A percentile compares a stretch with the other conserved stretches of the same genome.
phyloP scores from a whole-genome alignment of 2,797 vertebrate genomes.

The Phataginus tricuspis region DNA sequence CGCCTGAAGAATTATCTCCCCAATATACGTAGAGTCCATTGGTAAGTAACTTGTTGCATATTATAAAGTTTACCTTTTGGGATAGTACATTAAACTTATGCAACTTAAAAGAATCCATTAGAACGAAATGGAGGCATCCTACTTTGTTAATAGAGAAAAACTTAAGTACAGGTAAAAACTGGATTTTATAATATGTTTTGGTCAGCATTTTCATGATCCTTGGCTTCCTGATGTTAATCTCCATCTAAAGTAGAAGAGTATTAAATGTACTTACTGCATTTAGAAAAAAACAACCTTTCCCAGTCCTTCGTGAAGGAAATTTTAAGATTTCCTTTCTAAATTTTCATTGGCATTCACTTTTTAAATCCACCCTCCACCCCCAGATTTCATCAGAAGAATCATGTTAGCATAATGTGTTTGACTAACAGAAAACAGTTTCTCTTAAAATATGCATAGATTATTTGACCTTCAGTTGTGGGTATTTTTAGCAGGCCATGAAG shows the following conservation, averaged over 20 bases:
- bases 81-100: neutral
- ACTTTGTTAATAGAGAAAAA: neutral
- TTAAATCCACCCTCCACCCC: neutral
- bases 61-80: neutral
- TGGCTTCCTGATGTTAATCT: neutral
- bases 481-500: neutral
- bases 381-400: neutral
- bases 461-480: constrained; percentile 50
- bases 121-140: neutral
- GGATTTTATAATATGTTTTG: neutral
- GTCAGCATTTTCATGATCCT: neutral
- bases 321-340: neutral
- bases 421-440: constrained; percentile 52
- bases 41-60: neutral
- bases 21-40: neutral
- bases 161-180: neutral
- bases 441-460: neutral
- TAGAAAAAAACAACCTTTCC: constrained; percentile 40
- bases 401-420: constrained; percentile 14
- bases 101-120: neutral
- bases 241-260: neutral
- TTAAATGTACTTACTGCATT: neutral
- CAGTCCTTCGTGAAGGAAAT: neutral
- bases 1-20: neutral
- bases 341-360: constrained; percentile 34